These are phyloP conservation scores for Paracanthobrama guichenoti DNA, from an alignment of 2,113 vertebrate species.

Conservation along the genomic window DNA sequence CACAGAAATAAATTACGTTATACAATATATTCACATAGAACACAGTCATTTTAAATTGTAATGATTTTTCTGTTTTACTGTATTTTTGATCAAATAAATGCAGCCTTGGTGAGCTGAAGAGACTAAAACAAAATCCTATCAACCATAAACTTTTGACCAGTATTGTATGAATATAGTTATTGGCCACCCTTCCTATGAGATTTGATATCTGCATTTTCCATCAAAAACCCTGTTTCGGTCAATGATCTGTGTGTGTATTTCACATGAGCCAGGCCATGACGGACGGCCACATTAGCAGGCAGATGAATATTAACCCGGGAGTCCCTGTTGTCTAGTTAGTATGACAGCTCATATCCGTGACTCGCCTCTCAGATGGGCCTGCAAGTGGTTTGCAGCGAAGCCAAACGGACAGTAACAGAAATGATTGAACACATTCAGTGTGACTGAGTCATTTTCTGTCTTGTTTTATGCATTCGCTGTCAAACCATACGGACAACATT, in stretches of 20 bases:
- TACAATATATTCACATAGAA: no score
- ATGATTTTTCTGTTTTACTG: no score
- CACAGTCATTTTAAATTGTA: no score
- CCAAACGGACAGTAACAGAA: background rate
- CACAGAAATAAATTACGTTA: no score
- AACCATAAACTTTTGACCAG: no score
- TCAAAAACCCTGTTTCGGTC: background rate
- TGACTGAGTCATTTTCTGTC: conserved; percentile 7
- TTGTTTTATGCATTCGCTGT: background rate
- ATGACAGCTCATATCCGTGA: conserved; percentile 3
- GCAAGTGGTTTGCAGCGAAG: background rate
- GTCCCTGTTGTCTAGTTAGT: conserved; percentile 6
- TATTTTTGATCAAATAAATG: no score
- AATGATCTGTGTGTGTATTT: conserved; percentile 6
- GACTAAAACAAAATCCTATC: no score
- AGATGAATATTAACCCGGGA: background rate
- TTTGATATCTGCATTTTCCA: background rate
- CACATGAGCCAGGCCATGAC: background rate
- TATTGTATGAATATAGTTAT: no score
- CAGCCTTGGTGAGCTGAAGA: no score
- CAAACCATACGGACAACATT: background rate
- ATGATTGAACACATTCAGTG: background rate
- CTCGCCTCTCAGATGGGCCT: conserved; percentile 16
- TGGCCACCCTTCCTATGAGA: no score
- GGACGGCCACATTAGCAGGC: background rate